Conservation (phyloP, 2,888 invertebrate species). For the Caenorhabditis imperialis region DNA sequence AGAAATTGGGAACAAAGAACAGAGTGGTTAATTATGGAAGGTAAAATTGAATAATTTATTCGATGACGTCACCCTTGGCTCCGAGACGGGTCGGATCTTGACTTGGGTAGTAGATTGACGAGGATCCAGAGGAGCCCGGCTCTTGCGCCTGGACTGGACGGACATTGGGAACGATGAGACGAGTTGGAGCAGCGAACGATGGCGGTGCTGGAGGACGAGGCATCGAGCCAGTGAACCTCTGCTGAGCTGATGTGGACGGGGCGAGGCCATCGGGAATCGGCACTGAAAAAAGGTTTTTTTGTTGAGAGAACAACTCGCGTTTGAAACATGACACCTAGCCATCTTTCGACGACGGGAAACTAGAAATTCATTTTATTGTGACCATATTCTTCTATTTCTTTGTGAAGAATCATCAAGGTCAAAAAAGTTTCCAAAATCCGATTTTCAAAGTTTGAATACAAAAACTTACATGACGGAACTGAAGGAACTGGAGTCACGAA, state of each 20-base stretch:
- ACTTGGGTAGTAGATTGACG: constrained; percentile 88
- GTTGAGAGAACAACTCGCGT: no score
- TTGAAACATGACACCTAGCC: no score
- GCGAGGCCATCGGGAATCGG: constrained; percentile 65
- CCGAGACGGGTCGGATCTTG: constrained; percentile 88
- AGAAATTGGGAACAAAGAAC: neutral
- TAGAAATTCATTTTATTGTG: no score
- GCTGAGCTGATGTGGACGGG: constrained; percentile 62
- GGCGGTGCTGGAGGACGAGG: constrained; percentile 80
- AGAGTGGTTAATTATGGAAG: no score
- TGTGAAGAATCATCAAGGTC: no score
- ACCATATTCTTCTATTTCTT: no score
- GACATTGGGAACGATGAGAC: constrained; percentile 58
- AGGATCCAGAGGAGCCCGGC: constrained; percentile 29
- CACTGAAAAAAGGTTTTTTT: constrained; percentile 30
- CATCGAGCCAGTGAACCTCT: constrained; percentile 79
- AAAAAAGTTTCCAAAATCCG: no score
- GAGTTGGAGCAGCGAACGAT: constrained; percentile 79
- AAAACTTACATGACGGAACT: constrained; percentile 65
- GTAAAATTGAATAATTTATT: constrained; percentile 51
- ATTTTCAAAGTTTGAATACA: neutral
- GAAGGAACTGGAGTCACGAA: constrained; percentile 73
- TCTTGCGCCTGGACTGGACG: constrained; percentile 44
- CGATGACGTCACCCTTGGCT: constrained; percentile 75
- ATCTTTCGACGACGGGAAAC: no score